Percentiles rank a stretch among this genome's conserved stretches.
phyloP scores from a whole-genome alignment of 2,888 invertebrate species.

The Synergus itoensis region DNA sequence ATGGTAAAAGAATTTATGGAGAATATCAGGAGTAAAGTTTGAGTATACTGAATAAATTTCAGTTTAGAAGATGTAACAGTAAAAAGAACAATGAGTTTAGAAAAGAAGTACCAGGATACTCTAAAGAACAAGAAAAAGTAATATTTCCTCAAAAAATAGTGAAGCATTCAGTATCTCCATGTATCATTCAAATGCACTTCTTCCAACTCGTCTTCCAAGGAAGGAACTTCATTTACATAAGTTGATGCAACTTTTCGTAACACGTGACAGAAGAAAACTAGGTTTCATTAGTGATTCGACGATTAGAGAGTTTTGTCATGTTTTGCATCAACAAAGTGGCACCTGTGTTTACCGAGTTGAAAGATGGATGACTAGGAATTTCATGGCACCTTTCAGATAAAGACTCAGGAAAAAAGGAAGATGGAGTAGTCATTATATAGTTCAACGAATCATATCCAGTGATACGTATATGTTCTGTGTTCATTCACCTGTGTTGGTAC shows the following conservation, averaged over 20 bases:
- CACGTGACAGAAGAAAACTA: conserved; percentile 29
- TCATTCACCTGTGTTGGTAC: background rate
- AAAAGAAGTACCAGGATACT: too few relatives aligned
- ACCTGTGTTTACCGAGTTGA: conserved; percentile 18
- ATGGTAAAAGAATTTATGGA: background rate
- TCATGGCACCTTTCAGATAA: conserved; percentile 17
- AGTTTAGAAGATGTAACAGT: too few relatives aligned
- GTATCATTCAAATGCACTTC: conserved; percentile 18
- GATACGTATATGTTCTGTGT: background rate
- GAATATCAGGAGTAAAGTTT: too few relatives aligned
- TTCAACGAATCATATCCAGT: conserved; percentile 25
- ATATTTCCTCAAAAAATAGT: background rate
- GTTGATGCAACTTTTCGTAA: conserved; percentile 29
- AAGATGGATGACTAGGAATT: conserved; percentile 34
- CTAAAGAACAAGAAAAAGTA: background rate
- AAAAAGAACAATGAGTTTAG: too few relatives aligned
- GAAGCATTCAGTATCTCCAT: background rate
- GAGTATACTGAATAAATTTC: too few relatives aligned
- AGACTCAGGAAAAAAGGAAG: background rate
- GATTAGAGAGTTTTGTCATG: conserved; percentile 29
- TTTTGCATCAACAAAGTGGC: conserved; percentile 36
- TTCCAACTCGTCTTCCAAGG: too few relatives aligned
- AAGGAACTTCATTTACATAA: conserved; percentile 27
- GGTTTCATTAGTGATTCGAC: conserved; percentile 35
- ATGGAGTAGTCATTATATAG: conserved; percentile 30